Evolutionary conservation across 2,113 vertebrate species (phyloP), one percentile per base, ranked within the genome.

Genomic region (Isichthys henryi): DNA sequence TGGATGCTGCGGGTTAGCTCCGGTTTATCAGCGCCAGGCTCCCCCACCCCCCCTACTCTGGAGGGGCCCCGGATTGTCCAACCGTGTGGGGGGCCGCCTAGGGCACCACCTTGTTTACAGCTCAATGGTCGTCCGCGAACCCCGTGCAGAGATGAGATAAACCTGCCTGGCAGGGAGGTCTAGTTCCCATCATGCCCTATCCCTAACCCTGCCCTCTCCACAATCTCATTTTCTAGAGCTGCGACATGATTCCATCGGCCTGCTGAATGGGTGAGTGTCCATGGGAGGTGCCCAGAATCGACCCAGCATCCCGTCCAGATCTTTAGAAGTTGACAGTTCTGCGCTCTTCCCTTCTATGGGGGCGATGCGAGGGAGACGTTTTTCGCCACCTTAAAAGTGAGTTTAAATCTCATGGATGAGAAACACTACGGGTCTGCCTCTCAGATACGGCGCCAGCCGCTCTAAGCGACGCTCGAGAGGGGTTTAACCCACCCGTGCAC

Each of bases 1-100:
- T 97, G 96, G 77, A 89, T 58, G 21, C 52, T 27, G 23, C 39
- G 21, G 66, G 95, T 94, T 95, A 94, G 94, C 92, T 94, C 93
- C 91, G 92, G 94, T 96, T 96, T 96, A 96, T 96, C 91, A 94
- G 92, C 93, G 95, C n/a, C n/a, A 94, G 93, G 95, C 90, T 93
- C 91, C 92, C 94, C 92, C 93, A 92, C 91, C 92, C 94, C 93
- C 92, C 90, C 93, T 90, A 92, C 94, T 92, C 93, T 92, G 88
- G 94, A 94, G 58, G 53, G 91, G 92, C 82, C 88, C 88, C 92
- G 89, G 91, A 93, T 93, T 15, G 35, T 93, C 94, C 93, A 92
- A 92, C 85, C 50, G 10, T 27, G 85, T 10, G 39, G 49, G 35
- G 35, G 45, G 70, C 74, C 39, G 43, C 45, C 52, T 74, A 89